Percentiles rank a stretch among this genome's conserved stretches.
These are phyloP conservation scores for Piscicola geometra DNA, from an alignment of 2,888 invertebrate genomes.

Conservation along the genomic window DNA sequence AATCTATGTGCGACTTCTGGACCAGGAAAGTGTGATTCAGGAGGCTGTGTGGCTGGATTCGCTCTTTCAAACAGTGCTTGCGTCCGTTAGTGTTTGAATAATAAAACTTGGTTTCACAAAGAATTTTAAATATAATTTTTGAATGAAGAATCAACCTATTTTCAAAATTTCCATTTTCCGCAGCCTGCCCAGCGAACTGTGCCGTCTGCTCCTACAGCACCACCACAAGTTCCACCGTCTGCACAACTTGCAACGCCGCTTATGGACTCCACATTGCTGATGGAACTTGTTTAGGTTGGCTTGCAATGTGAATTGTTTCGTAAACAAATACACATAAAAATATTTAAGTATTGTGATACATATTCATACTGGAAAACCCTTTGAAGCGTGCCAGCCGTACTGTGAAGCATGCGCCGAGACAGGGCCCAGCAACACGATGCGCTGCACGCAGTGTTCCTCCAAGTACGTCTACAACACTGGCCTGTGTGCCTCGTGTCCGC, in stretches of 20 bases:
- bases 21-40: slow-evolving; percentile 36
- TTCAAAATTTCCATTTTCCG: no score
- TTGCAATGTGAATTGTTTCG: no score
- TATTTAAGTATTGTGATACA: no score
- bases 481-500: slow-evolving; percentile 38
- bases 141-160: no score
- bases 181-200: slow-evolving; percentile 40
- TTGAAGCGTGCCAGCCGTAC: slow-evolving; percentile 38
- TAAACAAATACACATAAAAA: no score
- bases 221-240: slow-evolving; percentile 27
- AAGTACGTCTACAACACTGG: slow-evolving; percentile 38
- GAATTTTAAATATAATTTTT: no score
- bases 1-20: slow-evolving; percentile 25
- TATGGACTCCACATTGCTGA: slow-evolving; percentile 38
- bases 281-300: slow-evolving; percentile 38
- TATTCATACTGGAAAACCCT: no score
- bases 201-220: slow-evolving; percentile 36
- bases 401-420: slow-evolving; percentile 35
- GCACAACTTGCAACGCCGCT: slow-evolving; percentile 28
- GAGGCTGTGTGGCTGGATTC: slow-evolving; percentile 23
- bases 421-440: slow-evolving; percentile 32
- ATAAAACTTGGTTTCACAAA: no score
- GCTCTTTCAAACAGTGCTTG: slow-evolving; percentile 2
- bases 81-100: slow-evolving; percentile 27
- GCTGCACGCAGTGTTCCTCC: slow-evolving; percentile 34